These are phyloP conservation scores for Pycnomerus fuliginosus DNA, from an alignment of 2,888 invertebrate species.

Conservation along the genomic window DNA sequence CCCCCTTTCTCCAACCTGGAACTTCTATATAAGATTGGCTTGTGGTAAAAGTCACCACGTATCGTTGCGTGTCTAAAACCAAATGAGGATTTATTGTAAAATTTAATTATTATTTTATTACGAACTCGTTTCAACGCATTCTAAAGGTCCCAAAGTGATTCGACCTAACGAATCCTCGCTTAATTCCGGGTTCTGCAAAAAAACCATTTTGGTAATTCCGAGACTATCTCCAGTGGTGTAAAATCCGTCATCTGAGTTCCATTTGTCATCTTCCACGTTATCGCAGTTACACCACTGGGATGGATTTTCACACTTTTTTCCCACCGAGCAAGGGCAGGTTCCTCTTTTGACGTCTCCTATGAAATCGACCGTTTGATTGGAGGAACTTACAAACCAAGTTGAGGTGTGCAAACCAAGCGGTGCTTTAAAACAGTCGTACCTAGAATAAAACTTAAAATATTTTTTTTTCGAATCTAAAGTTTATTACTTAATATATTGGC, in stretches of 20 bases:
- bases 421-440: conserved; percentile 87
- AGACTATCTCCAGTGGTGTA: conserved; percentile 77
- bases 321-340: conserved; percentile 74
- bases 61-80: conserved; percentile 79
- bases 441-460: too few relatives aligned
- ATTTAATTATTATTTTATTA: conserved; percentile 1
- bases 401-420: conserved; percentile 83
- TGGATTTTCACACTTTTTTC: conserved; percentile 78
- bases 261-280: conserved; percentile 75
- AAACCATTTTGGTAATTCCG: conserved; percentile 88
- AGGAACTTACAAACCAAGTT: conserved; percentile 86
- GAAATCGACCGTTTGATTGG: conserved; percentile 73
- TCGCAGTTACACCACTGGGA: conserved; percentile 90
- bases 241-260: conserved; percentile 87
- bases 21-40: conserved; percentile 91
- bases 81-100: neutral
- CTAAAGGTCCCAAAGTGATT: conserved; percentile 86
- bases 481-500: conserved; percentile 87
- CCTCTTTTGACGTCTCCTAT: conserved; percentile 82
- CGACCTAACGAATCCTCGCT: conserved; percentile 81
- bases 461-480: too few relatives aligned
- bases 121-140: conserved; percentile 94
- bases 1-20: conserved; percentile 90
- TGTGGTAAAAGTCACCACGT: conserved; percentile 91
- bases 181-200: conserved; percentile 81